These are phyloP conservation scores for Notiomystis cincta DNA, from an alignment of 2,113 vertebrate species.

Conservation along the genomic window DNA sequence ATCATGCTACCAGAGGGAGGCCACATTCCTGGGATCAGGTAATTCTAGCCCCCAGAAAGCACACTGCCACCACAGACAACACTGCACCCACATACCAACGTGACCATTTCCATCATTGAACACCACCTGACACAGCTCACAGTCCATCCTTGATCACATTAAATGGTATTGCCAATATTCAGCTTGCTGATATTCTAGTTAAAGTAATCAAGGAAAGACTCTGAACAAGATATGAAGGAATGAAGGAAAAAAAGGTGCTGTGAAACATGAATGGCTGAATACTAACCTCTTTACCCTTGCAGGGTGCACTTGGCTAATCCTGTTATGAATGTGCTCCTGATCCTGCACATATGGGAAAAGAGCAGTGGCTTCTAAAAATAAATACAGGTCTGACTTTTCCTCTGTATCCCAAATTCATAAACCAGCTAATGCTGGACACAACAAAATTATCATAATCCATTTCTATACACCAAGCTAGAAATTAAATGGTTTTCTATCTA, in stretches of 20 bases:
- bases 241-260: not conserved
- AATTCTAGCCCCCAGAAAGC: fast-evolving
- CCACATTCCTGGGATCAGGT: not conserved
- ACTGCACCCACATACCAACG: not conserved
- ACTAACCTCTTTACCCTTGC: not conserved
- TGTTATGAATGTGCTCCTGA: fast-evolving
- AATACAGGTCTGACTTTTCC: not conserved
- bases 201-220: not conserved
- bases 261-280: not conserved
- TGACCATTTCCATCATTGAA: not conserved
- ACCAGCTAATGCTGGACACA: not conserved
- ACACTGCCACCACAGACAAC: not conserved
- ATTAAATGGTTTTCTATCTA: not conserved
- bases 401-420: not conserved
- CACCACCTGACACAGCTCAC: not conserved
- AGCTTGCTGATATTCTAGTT: not conserved
- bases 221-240: not conserved
- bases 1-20: not conserved
- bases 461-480: not conserved
- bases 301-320: not conserved
- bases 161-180: not conserved
- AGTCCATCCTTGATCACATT: not conserved
- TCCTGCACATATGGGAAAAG: not conserved
- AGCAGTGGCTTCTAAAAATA: not conserved
- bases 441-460: not conserved